Percentiles rank a stretch among this genome's conserved stretches.
phyloP scores from a whole-genome alignment of 2,113 vertebrate species.

The Leptobrachium leishanense region DNA sequence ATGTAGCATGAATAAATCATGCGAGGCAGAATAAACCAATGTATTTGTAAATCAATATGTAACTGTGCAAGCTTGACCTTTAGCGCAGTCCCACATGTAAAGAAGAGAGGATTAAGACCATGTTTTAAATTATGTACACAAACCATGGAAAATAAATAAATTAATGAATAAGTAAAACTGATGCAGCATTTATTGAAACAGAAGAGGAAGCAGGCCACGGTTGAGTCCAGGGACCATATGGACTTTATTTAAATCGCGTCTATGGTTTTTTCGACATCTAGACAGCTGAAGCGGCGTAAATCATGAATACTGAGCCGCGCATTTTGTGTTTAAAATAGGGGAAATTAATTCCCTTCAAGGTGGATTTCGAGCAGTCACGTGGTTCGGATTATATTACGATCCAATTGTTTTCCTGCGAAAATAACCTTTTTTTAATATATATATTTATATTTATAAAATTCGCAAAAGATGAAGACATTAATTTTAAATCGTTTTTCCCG shows the following conservation, averaged over 20 bases:
- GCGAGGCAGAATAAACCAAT: conserved; percentile 15
- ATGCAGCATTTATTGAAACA: conserved; percentile 25
- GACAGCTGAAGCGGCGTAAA: background rate
- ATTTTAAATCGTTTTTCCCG: conserved; percentile 2
- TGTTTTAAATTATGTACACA: conserved; percentile 20
- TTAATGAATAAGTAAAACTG: background rate
- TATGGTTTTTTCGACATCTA: background rate
- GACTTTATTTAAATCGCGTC: conserved; percentile 1
- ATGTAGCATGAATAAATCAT: conserved; percentile 29
- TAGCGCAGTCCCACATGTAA: conserved; percentile 20
- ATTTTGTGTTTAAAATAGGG: conserved; percentile 24
- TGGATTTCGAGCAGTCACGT: background rate
- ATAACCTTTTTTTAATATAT: background rate
- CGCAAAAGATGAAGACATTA: conserved; percentile 4
- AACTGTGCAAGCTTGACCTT: conserved; percentile 30
- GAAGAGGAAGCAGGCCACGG: background rate
- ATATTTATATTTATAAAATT: conserved; percentile 23
- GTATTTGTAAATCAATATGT: conserved; percentile 39
- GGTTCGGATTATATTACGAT: conserved; percentile 23
- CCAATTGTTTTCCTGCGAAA: conserved; percentile 1
- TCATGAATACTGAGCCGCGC: conserved; percentile 1
- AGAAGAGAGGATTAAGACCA: conserved; percentile 2
- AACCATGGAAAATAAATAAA: background rate
- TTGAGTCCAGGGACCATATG: background rate
- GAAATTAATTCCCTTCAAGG: conserved; percentile 1